Base-by-base conservation (phyloP, 2,888 invertebrate genomes). In the Mactromeris polynyma region DNA sequence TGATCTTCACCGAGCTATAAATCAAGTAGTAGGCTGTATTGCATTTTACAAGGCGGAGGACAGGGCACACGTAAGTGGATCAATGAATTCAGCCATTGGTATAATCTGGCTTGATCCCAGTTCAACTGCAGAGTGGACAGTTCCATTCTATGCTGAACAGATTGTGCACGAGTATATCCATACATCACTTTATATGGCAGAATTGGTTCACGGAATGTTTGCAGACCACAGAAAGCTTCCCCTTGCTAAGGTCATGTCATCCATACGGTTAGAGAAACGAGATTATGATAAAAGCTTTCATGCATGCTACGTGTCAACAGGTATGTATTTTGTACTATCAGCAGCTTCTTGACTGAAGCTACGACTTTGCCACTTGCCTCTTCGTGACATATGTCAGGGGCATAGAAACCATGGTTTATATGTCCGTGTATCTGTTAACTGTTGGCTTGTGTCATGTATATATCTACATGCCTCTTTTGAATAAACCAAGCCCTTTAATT, bases 81-180 rank as follows among this genome's bases (percentile, higher is more conserved):
- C 83, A 40, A 73, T 83, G 38, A 73, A 21, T 46, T 83, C 83
- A 42, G 73, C 83, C 26, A 40, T 83, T 9, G 83, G 83, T 42
- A 17, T 83, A 11, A 83, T 64, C 9, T 83, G 83, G 83, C n/a
- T 58, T 11, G 83, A 83, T 64, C 83, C 80, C 6, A 36, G 85
- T 31, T 33, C 81, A 3, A 36, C 40, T 33, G 46, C 26, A 42
- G 81, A 81, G 31, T 80, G 38, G 31, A 31, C 81, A 19, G 69
- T 64, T 36, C 58, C 64, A 58, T 46, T 42, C 33, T 86, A 80
- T 46, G 86, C 86, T 33, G 86, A 86, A 69, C 40, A 46, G 33
- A 86, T 86, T 31, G 86, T 86, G 2, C 86, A 86, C 33, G 86
- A 81, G 42, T 80, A 40, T 40, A 86, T 86, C 14, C 80, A 86